Evolutionary conservation across 1,140 invertebrate genomes (phyloP).

Genomic region (Whitmania pigra): DNA sequence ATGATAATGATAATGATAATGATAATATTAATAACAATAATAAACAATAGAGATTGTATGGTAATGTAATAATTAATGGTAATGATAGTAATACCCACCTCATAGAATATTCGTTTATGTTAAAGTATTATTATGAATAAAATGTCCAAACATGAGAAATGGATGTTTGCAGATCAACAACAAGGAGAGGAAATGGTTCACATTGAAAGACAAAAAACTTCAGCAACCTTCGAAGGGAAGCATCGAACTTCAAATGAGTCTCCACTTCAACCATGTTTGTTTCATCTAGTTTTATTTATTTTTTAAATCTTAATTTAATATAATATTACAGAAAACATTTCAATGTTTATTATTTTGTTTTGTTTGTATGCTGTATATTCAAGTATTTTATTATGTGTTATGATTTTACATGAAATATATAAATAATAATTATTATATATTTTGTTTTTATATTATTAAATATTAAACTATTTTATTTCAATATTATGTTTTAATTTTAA

Average conservation of each 20-base stretch:
- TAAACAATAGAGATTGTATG: background rate
- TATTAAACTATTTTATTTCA: too few relatives aligned
- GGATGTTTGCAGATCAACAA: conserved; percentile 56
- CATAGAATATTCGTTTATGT: too few relatives aligned
- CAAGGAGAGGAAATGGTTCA: conserved; percentile 86
- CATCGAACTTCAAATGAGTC: conserved; percentile 78
- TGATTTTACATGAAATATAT: background rate
- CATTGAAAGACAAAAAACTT: conserved; percentile 90
- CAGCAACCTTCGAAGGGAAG: conserved; percentile 76
- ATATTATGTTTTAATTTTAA: too few relatives aligned
- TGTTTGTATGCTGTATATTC: too few relatives aligned
- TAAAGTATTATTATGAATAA: too few relatives aligned
- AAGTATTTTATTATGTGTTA: conserved; percentile 12
- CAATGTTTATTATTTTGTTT: too few relatives aligned
- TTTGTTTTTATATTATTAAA: too few relatives aligned
- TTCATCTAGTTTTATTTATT: conserved; percentile 21
- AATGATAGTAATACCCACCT: background rate
- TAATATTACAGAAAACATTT: too few relatives aligned
- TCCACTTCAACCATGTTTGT: conserved; percentile 79
- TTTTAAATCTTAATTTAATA: too few relatives aligned
- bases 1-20: conserved; percentile 12
- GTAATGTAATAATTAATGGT: background rate
- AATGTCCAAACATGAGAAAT: too few relatives aligned
- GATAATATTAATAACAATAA: conserved; percentile 12
- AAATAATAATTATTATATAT: background rate